Evolutionary conservation across 1,140 invertebrate species (phyloP).

Genomic region (Diorhabda carinulata): DNA sequence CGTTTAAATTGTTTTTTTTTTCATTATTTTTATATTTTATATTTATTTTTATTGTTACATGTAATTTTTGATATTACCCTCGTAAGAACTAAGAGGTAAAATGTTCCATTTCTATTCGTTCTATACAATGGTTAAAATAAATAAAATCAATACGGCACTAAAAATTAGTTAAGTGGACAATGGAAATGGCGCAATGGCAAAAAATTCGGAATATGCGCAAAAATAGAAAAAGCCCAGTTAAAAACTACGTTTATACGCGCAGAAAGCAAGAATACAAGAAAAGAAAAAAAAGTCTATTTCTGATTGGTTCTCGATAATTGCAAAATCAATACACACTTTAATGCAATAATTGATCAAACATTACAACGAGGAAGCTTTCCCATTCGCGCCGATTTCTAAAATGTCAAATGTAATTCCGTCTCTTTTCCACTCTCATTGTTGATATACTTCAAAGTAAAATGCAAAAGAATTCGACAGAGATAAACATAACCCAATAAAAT

Average conservation of each 20-base stretch:
- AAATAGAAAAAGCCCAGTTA: slow-evolving; percentile 45
- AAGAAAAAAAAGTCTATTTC: slow-evolving; percentile 46
- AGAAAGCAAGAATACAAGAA: slow-evolving; percentile 23
- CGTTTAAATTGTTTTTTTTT: no score
- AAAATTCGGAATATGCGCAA: slow-evolving; percentile 48
- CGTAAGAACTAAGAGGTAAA: no score
- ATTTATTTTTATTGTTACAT: no score
- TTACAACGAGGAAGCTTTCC: slow-evolving; percentile 16
- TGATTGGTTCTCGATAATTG: slow-evolving; percentile 50
- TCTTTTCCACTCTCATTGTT: slow-evolving; percentile 12
- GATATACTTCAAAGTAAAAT: not conserved
- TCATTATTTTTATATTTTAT: no score
- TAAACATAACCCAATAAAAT: not conserved
- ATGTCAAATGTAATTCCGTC: not conserved
- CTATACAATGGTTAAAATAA: slow-evolving; percentile 32
- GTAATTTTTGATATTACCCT: no score
- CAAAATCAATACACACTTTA: slow-evolving; percentile 48
- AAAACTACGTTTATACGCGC: slow-evolving; percentile 42
- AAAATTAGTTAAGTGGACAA: slow-evolving; percentile 48
- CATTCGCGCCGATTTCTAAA: slow-evolving; percentile 11
- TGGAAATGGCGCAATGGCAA: slow-evolving; percentile 46
- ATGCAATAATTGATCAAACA: slow-evolving; percentile 47
- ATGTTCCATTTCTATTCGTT: not conserved
- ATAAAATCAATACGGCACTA: slow-evolving; percentile 47
- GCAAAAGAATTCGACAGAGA: not conserved